Evolutionary conservation across 92 coral and sea anemone species (phyloP), one percentile per base, ranked within the genome.

Genomic region (Chrysogorgia sp.): DNA sequence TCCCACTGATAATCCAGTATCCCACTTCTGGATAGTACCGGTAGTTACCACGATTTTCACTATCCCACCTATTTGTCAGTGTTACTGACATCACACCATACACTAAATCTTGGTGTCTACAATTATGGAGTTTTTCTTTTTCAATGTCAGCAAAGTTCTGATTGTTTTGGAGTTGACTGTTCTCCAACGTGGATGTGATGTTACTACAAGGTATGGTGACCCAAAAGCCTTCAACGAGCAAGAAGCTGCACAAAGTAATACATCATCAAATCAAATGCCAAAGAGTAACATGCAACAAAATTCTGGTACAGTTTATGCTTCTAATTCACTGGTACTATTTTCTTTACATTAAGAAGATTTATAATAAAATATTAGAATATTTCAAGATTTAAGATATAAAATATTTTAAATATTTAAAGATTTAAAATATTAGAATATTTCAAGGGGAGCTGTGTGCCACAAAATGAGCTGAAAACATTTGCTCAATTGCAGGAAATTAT

Each of bases 131-230:
- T 20, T 71, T n/a, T 34, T 71, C 3, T 71, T 19, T 43, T 10
- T 64, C 7, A 19, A 14, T 71, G 53, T 19, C 50, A 94, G 98
- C 77, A 94, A 94, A 79, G 98, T 94, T 6, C 28, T 94, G 60
- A 94, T 94, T 69, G 50, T 94, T 30, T 75, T 94, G 88, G 98
- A 86, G 8, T 58, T 88, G 26, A 80, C 93, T 61, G 79, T 89
- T 28, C 41, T 94, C 9, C 78, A 89, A 64, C 74, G 83, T 62
- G 98, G 90, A 0, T 76, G 71, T 30, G 98, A 89, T 40, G 92
- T 89, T 32, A 87, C 85, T 29, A 92, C 92, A 2, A 86, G 88
- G 84, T 89, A 84, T 57, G 98, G 98, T 24, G 89, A 94, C 58
- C 98, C 98, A 55, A 91, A 87, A 55, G 70, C 77, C 5, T 76